A percentile compares a stretch with the other conserved stretches of the same genome.
Evolutionary conservation across 2,113 vertebrate species (phyloP).

Genomic region (Leucosticte australis): DNA sequence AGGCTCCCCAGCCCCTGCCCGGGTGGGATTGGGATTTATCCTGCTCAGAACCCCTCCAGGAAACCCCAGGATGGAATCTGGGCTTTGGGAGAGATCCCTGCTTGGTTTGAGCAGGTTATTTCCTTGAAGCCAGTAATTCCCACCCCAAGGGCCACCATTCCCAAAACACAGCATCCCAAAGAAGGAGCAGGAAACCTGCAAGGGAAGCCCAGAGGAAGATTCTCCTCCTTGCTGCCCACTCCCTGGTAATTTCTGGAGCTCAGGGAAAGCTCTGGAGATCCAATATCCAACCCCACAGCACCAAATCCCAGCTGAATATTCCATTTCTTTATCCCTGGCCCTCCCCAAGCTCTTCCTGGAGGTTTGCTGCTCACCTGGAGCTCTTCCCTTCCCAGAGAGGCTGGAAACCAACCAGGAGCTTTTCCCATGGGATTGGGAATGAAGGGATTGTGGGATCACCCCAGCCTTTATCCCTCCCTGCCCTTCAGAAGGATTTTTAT

Average conservation of each 20-base stretch:
- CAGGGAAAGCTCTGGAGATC: background rate
- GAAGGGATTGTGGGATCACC: background rate
- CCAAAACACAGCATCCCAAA: background rate
- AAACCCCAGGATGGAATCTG: background rate
- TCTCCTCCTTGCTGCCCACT: background rate
- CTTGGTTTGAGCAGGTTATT: background rate
- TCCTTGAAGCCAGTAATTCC: background rate
- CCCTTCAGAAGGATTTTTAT: background rate
- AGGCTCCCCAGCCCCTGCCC: background rate
- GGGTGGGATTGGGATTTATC: fast-evolving
- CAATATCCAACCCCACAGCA: background rate
- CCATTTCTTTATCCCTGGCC: background rate
- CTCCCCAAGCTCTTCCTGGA: background rate
- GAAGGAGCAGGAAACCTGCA: background rate
- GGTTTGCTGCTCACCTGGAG: background rate
- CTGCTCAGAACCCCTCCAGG: fast-evolving
- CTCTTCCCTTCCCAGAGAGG: background rate
- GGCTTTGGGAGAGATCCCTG: fast-evolving
- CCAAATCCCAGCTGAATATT: background rate
- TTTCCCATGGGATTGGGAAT: background rate
- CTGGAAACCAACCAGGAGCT: background rate
- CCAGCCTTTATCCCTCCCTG: background rate
- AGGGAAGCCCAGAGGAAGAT: background rate
- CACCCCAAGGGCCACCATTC: background rate
- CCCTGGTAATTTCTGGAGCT: background rate